Evolutionary conservation across 2,797 vertebrate genomes (phyloP).

Genomic region (Novumbra hubbsi): DNA sequence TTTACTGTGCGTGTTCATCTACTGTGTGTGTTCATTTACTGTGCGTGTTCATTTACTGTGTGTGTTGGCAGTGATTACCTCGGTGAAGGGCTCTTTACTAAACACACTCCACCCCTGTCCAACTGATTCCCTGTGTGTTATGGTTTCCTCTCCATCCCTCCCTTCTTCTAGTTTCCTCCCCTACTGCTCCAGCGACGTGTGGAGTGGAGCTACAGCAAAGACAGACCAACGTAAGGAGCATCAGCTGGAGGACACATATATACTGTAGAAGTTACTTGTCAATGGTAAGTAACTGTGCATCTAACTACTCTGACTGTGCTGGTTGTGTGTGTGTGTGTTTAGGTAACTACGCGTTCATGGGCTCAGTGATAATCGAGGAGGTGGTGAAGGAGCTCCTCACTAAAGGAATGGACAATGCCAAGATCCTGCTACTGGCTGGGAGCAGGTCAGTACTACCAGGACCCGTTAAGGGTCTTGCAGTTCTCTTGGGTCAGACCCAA

Average conservation of each 20-base stretch:
- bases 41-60: no score
- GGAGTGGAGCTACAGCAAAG: conserved; percentile 87
- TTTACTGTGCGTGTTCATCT: no score
- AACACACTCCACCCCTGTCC: neutral
- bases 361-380: conserved; percentile 83
- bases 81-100: neutral
- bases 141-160: neutral
- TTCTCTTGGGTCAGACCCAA: no score
- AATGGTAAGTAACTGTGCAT: neutral
- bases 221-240: conserved; percentile 81
- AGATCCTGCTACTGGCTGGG: conserved; percentile 82
- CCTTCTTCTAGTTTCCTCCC: conserved; percentile 87
- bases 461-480: no score
- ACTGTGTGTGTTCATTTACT: neutral
- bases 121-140: neutral
- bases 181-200: conserved; percentile 96
- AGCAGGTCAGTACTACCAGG: conserved; percentile 67
- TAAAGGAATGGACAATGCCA: conserved; percentile 78
- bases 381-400: conserved; percentile 81
- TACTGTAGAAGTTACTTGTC: neutral
- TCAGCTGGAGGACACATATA: neutral
- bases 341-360: conserved; percentile 87
- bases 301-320: neutral
- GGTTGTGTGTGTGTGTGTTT: conserved; percentile 22
- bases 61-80: neutral